Percentiles rank a stretch among this genome's conserved stretches.
Conservation (phyloP, 2,797 vertebrate genomes). For the Oreochromis mossambicus region DNA sequence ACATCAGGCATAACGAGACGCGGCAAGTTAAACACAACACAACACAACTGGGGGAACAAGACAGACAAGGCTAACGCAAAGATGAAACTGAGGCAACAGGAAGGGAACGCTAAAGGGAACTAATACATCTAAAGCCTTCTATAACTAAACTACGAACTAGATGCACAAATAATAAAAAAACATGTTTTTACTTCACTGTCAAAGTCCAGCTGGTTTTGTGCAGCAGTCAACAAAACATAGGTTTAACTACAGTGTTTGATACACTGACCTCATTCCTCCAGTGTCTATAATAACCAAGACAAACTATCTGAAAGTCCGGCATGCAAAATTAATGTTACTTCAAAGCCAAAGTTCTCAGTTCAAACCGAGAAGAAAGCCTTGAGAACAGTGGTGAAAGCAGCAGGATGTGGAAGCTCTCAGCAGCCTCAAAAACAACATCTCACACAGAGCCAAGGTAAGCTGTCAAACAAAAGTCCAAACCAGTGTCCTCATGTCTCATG, state of each 20-base stretch:
- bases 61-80: neutral
- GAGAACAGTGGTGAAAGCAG: neutral
- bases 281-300: neutral
- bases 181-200: neutral
- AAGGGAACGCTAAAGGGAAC: neutral
- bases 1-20: neutral
- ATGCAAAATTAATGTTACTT: neutral
- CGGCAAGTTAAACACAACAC: neutral
- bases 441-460: neutral
- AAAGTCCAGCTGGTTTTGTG: neutral
- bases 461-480: neutral
- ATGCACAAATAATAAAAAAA: neutral
- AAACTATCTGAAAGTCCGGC: neutral
- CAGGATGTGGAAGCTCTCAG: neutral
- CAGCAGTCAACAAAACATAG: neutral
- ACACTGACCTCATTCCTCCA: neutral
- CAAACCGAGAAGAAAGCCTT: neutral
- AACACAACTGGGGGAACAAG: neutral
- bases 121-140: neutral
- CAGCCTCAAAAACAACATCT: neutral
- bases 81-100: fast-evolving
- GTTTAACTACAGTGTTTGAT: neutral
- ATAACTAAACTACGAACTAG: neutral
- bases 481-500: neutral
- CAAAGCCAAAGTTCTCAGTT: neutral